Evolutionary conservation across 2,888 invertebrate species (phyloP).

Genomic region (Sisyra nigra): DNA sequence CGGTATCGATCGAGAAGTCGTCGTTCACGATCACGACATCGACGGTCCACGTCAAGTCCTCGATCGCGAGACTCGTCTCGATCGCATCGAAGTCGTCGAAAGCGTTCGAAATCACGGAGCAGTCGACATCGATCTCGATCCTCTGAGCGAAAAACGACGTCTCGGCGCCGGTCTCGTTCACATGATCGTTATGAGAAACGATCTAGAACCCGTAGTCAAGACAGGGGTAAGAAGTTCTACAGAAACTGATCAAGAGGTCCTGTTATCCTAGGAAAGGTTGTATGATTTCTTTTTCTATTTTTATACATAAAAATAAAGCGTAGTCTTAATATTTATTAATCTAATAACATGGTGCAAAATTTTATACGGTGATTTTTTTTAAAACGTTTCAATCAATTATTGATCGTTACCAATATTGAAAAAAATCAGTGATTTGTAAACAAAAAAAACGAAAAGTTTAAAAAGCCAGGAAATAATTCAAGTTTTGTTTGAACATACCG

Average conservation of each 20-base stretch:
- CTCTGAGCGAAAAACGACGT: conserved; percentile 7
- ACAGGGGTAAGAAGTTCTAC: conserved; percentile 19
- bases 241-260: conserved; percentile 15
- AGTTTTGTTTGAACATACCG: no score
- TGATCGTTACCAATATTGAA: no score
- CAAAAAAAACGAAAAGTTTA: no score
- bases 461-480: no score
- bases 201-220: conserved; percentile 14
- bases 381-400: no score
- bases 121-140: conserved; percentile 9
- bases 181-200: conserved; percentile 5
- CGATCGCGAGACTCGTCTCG: conserved; percentile 3
- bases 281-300: not conserved
- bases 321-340: no score
- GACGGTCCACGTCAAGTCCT: conserved; percentile 15
- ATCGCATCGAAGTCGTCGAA: not conserved
- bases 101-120: conserved; percentile 11
- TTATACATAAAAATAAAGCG: no score
- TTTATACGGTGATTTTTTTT: no score
- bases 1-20: conserved; percentile 12
- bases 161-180: conserved; percentile 8
- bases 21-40: conserved; percentile 13
- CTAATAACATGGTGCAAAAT: no score
- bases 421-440: no score
- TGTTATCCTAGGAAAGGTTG: conserved; percentile 2